phyloP scores from a whole-genome alignment of 2,113 vertebrate species.

The Sialia sialis region DNA sequence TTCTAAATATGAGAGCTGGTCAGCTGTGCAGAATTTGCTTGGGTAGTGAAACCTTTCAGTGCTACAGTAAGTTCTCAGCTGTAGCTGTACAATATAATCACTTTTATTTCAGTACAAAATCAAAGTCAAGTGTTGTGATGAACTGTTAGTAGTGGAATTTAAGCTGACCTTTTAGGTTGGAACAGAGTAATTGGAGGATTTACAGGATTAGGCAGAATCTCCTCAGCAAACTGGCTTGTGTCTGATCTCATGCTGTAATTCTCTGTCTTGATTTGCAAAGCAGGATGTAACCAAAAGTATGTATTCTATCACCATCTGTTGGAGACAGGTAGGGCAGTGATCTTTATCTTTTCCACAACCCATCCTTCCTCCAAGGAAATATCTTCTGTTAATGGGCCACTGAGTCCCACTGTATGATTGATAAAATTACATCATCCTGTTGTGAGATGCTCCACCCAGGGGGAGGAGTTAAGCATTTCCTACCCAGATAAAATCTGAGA shows the following conservation, averaged over 20 bases:
- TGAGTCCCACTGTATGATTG: too few species aligned
- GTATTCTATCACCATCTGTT: too few species aligned
- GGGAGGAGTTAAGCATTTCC: too few species aligned
- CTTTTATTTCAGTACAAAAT: neutral
- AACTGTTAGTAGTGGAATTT: neutral
- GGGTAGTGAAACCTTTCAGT: neutral
- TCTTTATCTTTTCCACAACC: too few species aligned
- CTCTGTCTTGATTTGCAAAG: neutral
- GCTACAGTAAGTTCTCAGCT: neutral
- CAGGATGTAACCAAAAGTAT: too few species aligned
- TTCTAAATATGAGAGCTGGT: neutral
- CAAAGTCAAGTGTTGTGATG: neutral
- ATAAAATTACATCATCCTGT: too few species aligned
- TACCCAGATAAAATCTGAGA: too few species aligned
- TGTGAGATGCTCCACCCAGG: too few species aligned
- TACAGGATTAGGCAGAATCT: neutral
- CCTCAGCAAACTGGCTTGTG: neutral
- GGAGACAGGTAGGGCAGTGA: too few species aligned
- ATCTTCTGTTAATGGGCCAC: too few species aligned
- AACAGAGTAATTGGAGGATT: neutral
- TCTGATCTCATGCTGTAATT: neutral
- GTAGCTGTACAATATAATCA: neutral
- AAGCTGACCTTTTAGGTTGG: neutral
- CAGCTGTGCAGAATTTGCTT: neutral
- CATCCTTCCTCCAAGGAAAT: too few species aligned